Base-by-base conservation (phyloP, 2,888 invertebrate species). In the Cartodere bifasciata region DNA sequence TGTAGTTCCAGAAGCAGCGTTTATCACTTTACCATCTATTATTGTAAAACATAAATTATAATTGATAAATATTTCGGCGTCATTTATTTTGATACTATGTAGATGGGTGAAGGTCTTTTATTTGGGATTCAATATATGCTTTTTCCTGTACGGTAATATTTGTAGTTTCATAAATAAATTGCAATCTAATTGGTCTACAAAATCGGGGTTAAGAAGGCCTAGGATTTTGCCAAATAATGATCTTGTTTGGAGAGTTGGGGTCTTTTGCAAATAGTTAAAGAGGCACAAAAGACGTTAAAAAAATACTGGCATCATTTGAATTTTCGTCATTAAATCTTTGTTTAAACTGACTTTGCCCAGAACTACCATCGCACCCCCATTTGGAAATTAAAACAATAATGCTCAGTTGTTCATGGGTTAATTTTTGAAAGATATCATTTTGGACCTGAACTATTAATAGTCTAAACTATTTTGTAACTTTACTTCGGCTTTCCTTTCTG, bases 201-300 rank as follows among this genome's bases (percentile, higher is more conserved):
- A 37, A 52, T 22, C 43, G 35, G 4, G 48, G 46, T 13, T 46
- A 49, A 17, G 41, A 29, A 7, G 47, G 44, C 16, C 45, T 25
- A 17, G 43, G 46, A 34, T 52, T 50, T 45, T 48, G 41, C 48
- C 47, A 47, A 32, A 51, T 30, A 24, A 42, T 33, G 35, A 41
- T 46, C 30, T 36, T 23, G 29, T 37, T 37, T 26, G 40, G 16
- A 35, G n/a, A n/a, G n/a, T n/a, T n/a, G n/a, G n/a, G n/a, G n/a
- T n/a, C n/a, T n/a, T n/a, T n/a, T n/a, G n/a, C n/a, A n/a, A n/a
- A 29, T 7, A 52, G 35, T 15, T 44, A 41, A 24, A 52, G 22
- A 16, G 50, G 48, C 23, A 52, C 50, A 20, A 48, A 17, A 23
- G 40, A 45, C 11, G 44, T 47, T 22, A 46, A 39, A 33, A 48